A percentile compares a stretch with the other conserved stretches of the same genome.
These are phyloP conservation scores for Scaptomyza graminum DNA, from an alignment of 1,140 invertebrate genomes.

Conservation along the genomic window DNA sequence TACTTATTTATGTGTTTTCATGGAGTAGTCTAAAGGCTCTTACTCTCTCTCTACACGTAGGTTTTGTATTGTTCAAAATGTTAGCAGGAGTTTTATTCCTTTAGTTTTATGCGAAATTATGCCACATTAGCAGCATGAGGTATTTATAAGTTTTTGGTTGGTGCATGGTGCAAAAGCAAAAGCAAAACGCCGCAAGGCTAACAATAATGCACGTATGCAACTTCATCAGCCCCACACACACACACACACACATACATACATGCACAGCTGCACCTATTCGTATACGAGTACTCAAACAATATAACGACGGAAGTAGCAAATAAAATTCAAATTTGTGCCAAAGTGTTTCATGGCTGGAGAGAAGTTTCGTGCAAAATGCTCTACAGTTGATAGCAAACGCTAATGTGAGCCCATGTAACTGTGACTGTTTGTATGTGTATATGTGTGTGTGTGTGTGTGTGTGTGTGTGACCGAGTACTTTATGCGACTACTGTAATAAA, in stretches of 20 bases:
- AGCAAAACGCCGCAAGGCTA: slow-evolving; percentile 51
- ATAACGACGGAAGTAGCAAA: slow-evolving; percentile 76
- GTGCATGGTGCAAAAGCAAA: slow-evolving; percentile 37
- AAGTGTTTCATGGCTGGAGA: slow-evolving; percentile 66
- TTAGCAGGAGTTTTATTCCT: slow-evolving; percentile 22
- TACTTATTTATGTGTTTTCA: slow-evolving; percentile 29
- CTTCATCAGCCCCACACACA: slow-evolving; percentile 39
- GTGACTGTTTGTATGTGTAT: neutral
- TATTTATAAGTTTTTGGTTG: slow-evolving; percentile 66
- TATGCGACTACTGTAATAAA: slow-evolving; percentile 66
- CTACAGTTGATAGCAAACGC: slow-evolving; percentile 65
- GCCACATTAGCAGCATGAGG: slow-evolving; percentile 57
- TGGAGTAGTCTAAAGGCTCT: slow-evolving; percentile 2
- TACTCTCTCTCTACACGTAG: neutral
- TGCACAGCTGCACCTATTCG: slow-evolving; percentile 31
- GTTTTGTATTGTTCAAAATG: slow-evolving; percentile 6
- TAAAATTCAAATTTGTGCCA: slow-evolving; percentile 81
- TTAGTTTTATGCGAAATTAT: slow-evolving; percentile 52
- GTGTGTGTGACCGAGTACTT: slow-evolving; percentile 52
- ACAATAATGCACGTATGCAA: slow-evolving; percentile 58
- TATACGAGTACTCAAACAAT: slow-evolving; percentile 65
- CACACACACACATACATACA: neutral
- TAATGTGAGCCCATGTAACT: slow-evolving; percentile 54
- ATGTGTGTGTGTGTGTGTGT: slow-evolving; percentile 5
- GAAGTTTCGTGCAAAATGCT: slow-evolving; percentile 44